Base-by-base conservation (phyloP, 2,113 vertebrate genomes). In the Phylloscopus whistleri region DNA sequence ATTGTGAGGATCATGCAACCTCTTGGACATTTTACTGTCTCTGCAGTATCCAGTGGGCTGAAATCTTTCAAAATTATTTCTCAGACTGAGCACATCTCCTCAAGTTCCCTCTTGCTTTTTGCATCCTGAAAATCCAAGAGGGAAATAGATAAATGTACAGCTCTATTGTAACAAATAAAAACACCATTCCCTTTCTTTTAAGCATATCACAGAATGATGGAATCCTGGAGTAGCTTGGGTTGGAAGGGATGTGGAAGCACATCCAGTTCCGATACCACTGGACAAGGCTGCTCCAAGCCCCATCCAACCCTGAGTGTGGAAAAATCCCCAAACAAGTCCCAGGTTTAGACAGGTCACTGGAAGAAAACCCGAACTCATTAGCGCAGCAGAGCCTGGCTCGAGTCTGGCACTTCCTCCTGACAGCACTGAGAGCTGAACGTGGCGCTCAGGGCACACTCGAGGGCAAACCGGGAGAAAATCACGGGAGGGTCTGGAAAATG, bases 91-190 rank as follows among this genome's bases (percentile, higher is more conserved):
- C 13, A 8, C 56, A 59, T 35, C 13, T 16, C 33, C 56, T 58
- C 56, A 35, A 10, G 9, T 24, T 59, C 22, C 39, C 73, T 95
- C 89, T 97, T 91, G 2, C 97, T 92, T 80, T 97, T 90, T 51
- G 92, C 89, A 58, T 98, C 98, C 98, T 98, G 96, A 28, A 70
- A 82, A 91, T 14, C 84, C 41, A 70, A 15, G 4, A 87, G 35
- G 26, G 43, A 30, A 60, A 68, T 10, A 13, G 35, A 46, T 13
- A 11, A 70, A 80, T 3, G 31, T 1, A 35, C 27, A 20, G 37
- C 6, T 37, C 8, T 5, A n/a, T 0, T 26, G 24, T 48, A 52
- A 72, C 26, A 24, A 44, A 8, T 26, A 6, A 37, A 10, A 10
- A 24, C 27, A 43, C 14, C 1, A 27, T 10, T n/a, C 26, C 51